Percentiles rank a stretch among this genome's conserved stretches.
phyloP scores from a whole-genome alignment of 2,797 vertebrate genomes.

The Danio choprae region DNA sequence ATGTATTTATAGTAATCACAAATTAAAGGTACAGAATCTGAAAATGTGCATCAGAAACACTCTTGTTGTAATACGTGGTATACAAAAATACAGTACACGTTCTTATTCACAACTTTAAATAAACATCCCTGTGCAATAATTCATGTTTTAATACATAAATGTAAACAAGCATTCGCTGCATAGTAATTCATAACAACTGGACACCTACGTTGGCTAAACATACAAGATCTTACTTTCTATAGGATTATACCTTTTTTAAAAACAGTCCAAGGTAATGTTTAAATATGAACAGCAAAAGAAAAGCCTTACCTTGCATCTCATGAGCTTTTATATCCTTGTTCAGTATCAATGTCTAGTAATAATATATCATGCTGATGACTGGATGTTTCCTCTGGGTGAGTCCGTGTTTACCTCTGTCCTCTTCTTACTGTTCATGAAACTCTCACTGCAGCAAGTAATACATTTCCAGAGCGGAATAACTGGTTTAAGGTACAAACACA shows the following conservation, averaged over 20 bases:
- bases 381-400: constrained; percentile 9
- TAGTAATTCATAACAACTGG: background rate
- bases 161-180: background rate
- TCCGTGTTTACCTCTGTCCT: constrained; percentile 55
- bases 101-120: background rate
- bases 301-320: constrained; percentile 64
- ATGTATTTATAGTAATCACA: background rate
- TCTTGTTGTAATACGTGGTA: background rate
- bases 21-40: background rate
- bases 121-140: background rate
- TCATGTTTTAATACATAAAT: background rate
- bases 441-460: constrained; percentile 42
- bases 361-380: background rate
- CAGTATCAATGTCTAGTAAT: background rate
- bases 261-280: constrained; percentile 9
- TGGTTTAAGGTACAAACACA: constrained; percentile 66
- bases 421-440: constrained; percentile 52
- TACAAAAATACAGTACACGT: background rate
- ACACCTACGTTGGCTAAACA: constrained; percentile 3
- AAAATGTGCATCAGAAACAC: background rate
- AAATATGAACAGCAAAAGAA: constrained; percentile 2
- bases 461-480: constrained; percentile 68
- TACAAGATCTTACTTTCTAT: background rate
- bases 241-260: background rate
- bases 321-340: constrained; percentile 25